Evolutionary conservation across 1,140 invertebrate species (phyloP).

Genomic region (Drosophila burlai): DNA sequence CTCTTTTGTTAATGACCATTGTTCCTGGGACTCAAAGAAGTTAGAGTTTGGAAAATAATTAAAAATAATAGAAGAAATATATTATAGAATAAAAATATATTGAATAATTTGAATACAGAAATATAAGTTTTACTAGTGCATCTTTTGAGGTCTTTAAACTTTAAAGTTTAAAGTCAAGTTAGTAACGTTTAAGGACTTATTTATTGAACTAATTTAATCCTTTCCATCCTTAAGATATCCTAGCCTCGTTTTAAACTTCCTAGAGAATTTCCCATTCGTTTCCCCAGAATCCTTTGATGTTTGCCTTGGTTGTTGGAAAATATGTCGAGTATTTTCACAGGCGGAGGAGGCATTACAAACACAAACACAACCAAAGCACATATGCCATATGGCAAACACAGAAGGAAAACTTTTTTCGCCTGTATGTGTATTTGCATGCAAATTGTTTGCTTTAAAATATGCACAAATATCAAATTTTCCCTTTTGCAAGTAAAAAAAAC

Average conservation of each 20-base stretch:
- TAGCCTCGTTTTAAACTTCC: not conserved
- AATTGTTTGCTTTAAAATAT: constrained; percentile 83
- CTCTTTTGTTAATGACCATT: too few species aligned
- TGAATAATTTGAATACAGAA: too few species aligned
- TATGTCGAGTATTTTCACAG: constrained; percentile 80
- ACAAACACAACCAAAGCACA: constrained; percentile 51
- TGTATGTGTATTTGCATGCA: constrained; percentile 71
- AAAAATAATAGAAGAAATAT: too few species aligned
- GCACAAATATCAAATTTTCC: constrained; percentile 62
- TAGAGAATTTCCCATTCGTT: constrained; percentile 51
- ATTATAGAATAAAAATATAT: too few species aligned
- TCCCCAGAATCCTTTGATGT: constrained; percentile 39
- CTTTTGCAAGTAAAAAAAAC: constrained; percentile 14
- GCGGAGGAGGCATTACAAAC: constrained; percentile 65
- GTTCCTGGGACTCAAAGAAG: too few species aligned
- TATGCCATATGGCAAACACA: constrained; percentile 61
- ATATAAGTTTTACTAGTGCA: too few species aligned
- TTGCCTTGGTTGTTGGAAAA: constrained; percentile 74
- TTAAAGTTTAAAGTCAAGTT: too few species aligned
- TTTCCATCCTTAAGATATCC: not conserved
- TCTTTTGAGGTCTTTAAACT: too few species aligned
- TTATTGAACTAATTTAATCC: not conserved
- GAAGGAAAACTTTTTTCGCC: constrained; percentile 54
- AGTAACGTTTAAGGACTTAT: too few species aligned
- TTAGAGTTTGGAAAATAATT: too few species aligned